phyloP scores from a whole-genome alignment of 2,113 vertebrate species.

The Scomber scombrus region DNA sequence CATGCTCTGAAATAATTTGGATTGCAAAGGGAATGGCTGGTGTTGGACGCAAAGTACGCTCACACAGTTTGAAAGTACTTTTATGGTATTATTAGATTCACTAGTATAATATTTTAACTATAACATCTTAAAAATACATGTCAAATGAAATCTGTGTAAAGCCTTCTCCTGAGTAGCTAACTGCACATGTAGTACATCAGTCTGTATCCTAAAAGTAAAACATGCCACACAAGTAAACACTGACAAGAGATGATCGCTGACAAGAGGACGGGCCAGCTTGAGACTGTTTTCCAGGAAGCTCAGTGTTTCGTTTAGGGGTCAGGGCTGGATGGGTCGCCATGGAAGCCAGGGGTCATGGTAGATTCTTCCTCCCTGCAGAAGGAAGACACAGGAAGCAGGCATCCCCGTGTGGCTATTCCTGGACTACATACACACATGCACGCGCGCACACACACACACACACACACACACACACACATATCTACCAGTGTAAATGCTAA shows the following conservation, averaged over 20 bases:
- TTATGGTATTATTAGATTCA: conserved; percentile 2
- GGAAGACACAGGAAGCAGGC: conserved; percentile 60
- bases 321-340: conserved; percentile 25
- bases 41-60: background rate
- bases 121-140: background rate
- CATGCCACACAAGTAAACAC: background rate
- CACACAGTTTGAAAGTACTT: conserved; percentile 1
- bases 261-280: conserved; percentile 11
- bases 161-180: too few relatives aligned
- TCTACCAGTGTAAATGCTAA: conserved; percentile 27
- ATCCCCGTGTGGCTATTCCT: conserved; percentile 65
- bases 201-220: background rate
- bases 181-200: too few relatives aligned
- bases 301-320: conserved; percentile 53
- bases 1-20: background rate
- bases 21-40: background rate
- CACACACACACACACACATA: conserved; percentile 12
- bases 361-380: conserved; percentile 60
- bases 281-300: conserved; percentile 59
- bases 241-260: background rate
- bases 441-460: background rate
- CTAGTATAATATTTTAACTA: background rate
- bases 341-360: conserved; percentile 48
- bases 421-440: conserved; percentile 9
- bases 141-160: background rate